Base-by-base conservation (phyloP, 2,113 vertebrate genomes). In the Falcunculus frontatus region DNA sequence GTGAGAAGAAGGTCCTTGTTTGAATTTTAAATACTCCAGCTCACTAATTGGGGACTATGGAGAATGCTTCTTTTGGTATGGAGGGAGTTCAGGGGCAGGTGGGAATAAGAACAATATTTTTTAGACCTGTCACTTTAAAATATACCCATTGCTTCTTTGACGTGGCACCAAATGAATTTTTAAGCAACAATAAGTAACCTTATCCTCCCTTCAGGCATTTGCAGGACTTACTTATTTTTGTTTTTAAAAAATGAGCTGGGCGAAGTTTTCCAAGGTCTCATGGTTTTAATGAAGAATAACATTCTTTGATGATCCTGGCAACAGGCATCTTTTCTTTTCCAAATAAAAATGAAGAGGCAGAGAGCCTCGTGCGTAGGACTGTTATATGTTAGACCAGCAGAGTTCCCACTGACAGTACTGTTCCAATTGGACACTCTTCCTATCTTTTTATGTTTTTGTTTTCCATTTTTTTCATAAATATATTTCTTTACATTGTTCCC, bases 11-110 rank as follows among this genome's bases (percentile, higher is more conserved):
- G 90, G 94, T 89, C 87, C 93, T 95, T 95, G 94, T 96, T 57
- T 94, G 95, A 88, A 96, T 97, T 96, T 95, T 96, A 97, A 97
- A 93, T 95, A 93, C 96, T 92, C 41, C 75, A 90, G 89, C 69
- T 95, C 89, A 59, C 88, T 97, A 97, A 97, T 91, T 97, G 93
- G 97, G 57, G 78, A 72, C 86, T 59, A 70, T 3, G 9, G 65
- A 92, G 86, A 92, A 95, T 92, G 81, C 68, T 73, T 89, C 88
- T 84, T 93, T 95, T 84, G 64, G 79, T 90, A 29, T 41, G 49
- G 42, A 68, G 62, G 52, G 87, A 90, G 73, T 94, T 82, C 88
- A 97, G 85, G 74, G 80, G 78, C 91, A 95, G 84, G 88, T 96
- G 92, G 89, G 68, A 95, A 75, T 47, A 94, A 94, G 75, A 92